Evolutionary conservation across 2,113 vertebrate species (phyloP).

Genomic region (Oncorhynchus nerka): DNA sequence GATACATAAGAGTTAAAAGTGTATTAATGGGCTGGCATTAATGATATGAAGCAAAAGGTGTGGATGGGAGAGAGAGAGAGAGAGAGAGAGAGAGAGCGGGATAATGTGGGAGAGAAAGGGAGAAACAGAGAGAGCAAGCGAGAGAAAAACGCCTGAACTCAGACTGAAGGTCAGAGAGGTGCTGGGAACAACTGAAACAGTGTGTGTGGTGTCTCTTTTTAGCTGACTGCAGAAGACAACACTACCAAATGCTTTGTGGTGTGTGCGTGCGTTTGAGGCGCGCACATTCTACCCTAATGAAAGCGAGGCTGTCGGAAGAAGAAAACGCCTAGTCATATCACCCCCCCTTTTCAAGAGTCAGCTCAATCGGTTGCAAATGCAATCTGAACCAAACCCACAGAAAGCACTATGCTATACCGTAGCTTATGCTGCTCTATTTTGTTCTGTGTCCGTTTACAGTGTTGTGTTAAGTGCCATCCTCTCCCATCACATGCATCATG

Average conservation of each 20-base stretch:
- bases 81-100: not conserved
- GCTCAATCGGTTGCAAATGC: slow-evolving; percentile 19
- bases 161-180: slow-evolving; percentile 32
- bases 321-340: slow-evolving; percentile 47
- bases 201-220: slow-evolving; percentile 1
- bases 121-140: not conserved
- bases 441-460: no score
- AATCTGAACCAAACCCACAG: slow-evolving; percentile 7
- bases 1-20: slow-evolving; percentile 65
- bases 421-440: no score
- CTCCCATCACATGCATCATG: not conserved
- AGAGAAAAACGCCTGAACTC: slow-evolving; percentile 1
- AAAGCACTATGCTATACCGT: not conserved
- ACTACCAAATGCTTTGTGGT: slow-evolving; percentile 2
- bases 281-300: slow-evolving; percentile 24
- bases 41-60: slow-evolving; percentile 10
- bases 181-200: not conserved
- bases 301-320: slow-evolving; percentile 2
- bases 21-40: slow-evolving; percentile 29
- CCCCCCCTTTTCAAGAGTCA: slow-evolving; percentile 1
- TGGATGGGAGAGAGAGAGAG: not conserved
- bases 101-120: not conserved
- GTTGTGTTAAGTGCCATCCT: not conserved
- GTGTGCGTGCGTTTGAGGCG: slow-evolving; percentile 8
- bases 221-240: slow-evolving; percentile 29